Percentiles rank a stretch among this genome's conserved stretches.
These are phyloP conservation scores for Brevimyrus niger DNA, from an alignment of 2,113 vertebrate species.

Conservation along the genomic window DNA sequence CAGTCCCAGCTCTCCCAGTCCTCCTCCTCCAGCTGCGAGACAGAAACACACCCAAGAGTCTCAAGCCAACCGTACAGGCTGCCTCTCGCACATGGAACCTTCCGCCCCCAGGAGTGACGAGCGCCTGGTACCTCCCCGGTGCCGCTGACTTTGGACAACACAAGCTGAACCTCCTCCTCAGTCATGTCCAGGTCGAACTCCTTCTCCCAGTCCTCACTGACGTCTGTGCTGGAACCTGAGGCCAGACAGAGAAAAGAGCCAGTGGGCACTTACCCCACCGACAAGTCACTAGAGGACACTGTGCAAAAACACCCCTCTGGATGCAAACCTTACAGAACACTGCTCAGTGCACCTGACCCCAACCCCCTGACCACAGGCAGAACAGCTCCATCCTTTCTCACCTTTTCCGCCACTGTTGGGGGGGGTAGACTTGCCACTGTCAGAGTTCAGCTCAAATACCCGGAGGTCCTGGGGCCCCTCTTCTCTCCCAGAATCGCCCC, in stretches of 20 bases:
- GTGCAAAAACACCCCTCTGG: neutral
- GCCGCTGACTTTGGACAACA: slow-evolving; percentile 76
- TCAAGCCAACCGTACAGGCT: neutral
- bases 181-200: slow-evolving; percentile 99
- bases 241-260: neutral
- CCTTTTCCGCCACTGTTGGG: slow-evolving; percentile 98
- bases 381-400: slow-evolving; percentile 36
- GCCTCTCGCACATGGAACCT: neutral
- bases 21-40: slow-evolving; percentile 79
- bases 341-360: neutral
- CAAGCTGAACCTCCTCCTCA: slow-evolving; percentile 92
- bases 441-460: slow-evolving; percentile 93
- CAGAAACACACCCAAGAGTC: slow-evolving; percentile 14
- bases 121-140: slow-evolving; percentile 70
- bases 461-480: slow-evolving; percentile 80
- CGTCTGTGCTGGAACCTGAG: slow-evolving; percentile 89
- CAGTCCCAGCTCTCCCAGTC: slow-evolving; percentile 98
- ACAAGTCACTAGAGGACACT: neutral
- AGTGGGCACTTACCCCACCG: neutral
- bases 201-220: slow-evolving; percentile 98
- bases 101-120: neutral
- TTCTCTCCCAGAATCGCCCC: slow-evolving; percentile 67
- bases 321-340: neutral
- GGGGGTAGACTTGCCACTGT: slow-evolving; percentile 94
- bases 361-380: neutral